A percentile compares a stretch with the other conserved stretches of the same genome.
These are phyloP conservation scores for Paedocypris sp. DNA, from an alignment of 2,113 vertebrate species.

Conservation along the genomic window DNA sequence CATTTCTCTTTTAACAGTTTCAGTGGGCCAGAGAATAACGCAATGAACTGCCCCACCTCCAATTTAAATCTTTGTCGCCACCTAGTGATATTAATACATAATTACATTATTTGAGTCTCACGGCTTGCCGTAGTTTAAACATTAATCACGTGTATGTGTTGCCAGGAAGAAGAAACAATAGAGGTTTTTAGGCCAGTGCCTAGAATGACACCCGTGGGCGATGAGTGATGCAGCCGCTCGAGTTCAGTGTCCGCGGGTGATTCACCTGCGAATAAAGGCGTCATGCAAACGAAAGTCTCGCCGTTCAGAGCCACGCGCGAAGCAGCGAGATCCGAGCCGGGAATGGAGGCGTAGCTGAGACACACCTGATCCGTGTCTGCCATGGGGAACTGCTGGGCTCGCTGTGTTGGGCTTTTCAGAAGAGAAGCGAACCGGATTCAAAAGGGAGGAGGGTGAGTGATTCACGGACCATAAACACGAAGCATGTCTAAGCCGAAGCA, in stretches of 20 bases:
- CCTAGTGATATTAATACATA: not conserved
- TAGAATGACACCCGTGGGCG: not conserved
- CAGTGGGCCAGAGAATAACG: too few relatives aligned
- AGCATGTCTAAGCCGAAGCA: too few relatives aligned
- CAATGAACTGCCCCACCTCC: too few relatives aligned
- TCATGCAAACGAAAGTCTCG: not conserved
- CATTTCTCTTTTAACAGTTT: too few relatives aligned
- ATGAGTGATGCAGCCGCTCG: not conserved
- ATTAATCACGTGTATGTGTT: conserved; percentile 23
- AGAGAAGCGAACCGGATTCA: conserved; percentile 58
- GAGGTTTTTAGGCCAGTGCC: not conserved
- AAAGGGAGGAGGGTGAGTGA: conserved; percentile 60
- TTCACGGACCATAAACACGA: too few relatives aligned
- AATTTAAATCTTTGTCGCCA: conserved; percentile 24
- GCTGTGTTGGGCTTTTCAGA: conserved; percentile 53
- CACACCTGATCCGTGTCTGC: conserved; percentile 41
- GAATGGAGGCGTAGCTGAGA: conserved; percentile 20
- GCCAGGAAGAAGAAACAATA: conserved; percentile 39
- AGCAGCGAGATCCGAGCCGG: not conserved
- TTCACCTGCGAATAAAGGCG: not conserved
- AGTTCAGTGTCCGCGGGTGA: not conserved
- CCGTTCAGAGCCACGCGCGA: not conserved
- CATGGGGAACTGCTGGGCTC: conserved; percentile 66
- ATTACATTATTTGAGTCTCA: not conserved
- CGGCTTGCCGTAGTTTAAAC: conserved; percentile 25